Percentiles rank a stretch among this genome's conserved stretches.
phyloP scores from a whole-genome alignment of 2,888 invertebrate genomes.

The Eueremaeus valkanovi region DNA sequence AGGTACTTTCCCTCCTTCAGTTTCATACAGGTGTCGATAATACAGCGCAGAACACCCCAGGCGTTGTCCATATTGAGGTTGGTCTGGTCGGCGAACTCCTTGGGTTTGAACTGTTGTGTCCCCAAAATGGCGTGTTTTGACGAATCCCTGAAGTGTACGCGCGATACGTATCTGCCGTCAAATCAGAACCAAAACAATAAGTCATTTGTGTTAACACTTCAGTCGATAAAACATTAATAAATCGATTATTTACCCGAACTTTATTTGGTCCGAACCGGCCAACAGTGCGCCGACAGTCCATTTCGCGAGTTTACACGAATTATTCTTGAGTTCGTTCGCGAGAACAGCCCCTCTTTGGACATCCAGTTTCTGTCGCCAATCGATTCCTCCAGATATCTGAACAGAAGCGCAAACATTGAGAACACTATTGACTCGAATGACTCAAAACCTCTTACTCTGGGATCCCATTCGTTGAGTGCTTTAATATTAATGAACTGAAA shows the following conservation, averaged over 20 bases:
- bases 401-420: conserved; percentile 42
- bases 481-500: conserved; percentile 90
- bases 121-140: conserved; percentile 94
- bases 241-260: conserved; percentile 68
- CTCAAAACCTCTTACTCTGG: conserved; percentile 60
- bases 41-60: conserved; percentile 96
- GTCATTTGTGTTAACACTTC: neutral
- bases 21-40: conserved; percentile 94
- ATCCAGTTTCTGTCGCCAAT: conserved; percentile 97
- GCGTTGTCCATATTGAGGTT: conserved; percentile 99
- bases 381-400: conserved; percentile 83
- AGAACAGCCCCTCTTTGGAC: conserved; percentile 96
- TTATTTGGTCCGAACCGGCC: conserved; percentile 94
- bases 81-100: conserved; percentile 97
- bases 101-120: conserved; percentile 95
- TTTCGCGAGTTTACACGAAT: conserved; percentile 98
- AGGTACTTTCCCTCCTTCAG: conserved; percentile 90
- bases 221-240: neutral
- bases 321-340: conserved; percentile 96
- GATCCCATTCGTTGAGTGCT: conserved; percentile 99
- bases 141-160: conserved; percentile 85
- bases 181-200: conserved; percentile 19
- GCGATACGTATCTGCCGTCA: conserved; percentile 75
- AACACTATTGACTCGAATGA: neutral
- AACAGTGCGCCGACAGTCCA: conserved; percentile 95